A percentile compares a stretch with the other conserved stretches of the same genome.
These are phyloP conservation scores for Anneissia japonica DNA, from an alignment of 35 echinoderm and acorn worm genomes.

Conservation along the genomic window DNA sequence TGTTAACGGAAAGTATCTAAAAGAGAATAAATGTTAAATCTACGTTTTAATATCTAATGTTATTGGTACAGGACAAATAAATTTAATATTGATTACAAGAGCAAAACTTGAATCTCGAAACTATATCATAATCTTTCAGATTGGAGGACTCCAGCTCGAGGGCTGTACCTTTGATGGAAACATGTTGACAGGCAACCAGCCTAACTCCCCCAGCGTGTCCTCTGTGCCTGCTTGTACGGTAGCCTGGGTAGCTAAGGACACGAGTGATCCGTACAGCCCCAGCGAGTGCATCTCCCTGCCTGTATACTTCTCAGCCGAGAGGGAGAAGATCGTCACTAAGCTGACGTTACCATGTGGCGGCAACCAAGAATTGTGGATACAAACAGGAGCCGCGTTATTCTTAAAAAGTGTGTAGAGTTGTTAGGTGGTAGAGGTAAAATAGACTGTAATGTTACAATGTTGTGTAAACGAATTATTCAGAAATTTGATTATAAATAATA, in stretches of 20 bases:
- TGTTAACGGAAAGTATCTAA: too few relatives aligned
- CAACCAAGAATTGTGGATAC: slow-evolving; percentile 79
- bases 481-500: too few relatives aligned
- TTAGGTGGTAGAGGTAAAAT: too few relatives aligned
- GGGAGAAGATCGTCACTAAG: slow-evolving; percentile 97
- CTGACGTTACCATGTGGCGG: slow-evolving; percentile 69
- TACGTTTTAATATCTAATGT: too few relatives aligned
- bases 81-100: too few relatives aligned
- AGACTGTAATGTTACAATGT: too few relatives aligned
- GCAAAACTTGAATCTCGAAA: too few relatives aligned
- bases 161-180: slow-evolving; percentile 96
- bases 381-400: slow-evolving; percentile 90
- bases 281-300: slow-evolving; percentile 88
- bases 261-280: slow-evolving; percentile 49
- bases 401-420: slow-evolving; percentile 61
- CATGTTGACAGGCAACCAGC: slow-evolving; percentile 71
- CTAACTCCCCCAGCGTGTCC: slow-evolving; percentile 79
- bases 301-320: slow-evolving; percentile 77
- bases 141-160: slow-evolving; percentile 83
- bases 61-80: too few relatives aligned
- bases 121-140: slow-evolving; percentile 7
- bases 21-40: too few relatives aligned
- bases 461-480: too few relatives aligned
- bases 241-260: slow-evolving; percentile 81
- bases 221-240: slow-evolving; percentile 79